Conservation (phyloP, 2,888 invertebrate genomes). For the Antitype chi region DNA sequence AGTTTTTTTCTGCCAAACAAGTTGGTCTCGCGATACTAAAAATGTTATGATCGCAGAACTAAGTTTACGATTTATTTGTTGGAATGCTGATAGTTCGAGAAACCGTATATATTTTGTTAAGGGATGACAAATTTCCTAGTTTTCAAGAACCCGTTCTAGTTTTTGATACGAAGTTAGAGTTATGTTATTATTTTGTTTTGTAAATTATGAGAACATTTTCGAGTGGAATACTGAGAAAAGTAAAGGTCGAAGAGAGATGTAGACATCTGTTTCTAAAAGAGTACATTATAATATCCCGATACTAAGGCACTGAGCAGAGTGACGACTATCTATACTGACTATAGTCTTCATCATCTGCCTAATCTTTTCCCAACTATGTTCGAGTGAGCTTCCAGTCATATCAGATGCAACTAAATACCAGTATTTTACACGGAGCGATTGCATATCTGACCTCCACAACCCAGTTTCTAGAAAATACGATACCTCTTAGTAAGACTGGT, state of each 20-base stretch:
- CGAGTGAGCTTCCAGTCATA: too few relatives aligned
- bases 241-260: not conserved
- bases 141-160: slow-evolving; percentile 55
- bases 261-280: slow-evolving; percentile 2
- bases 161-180: slow-evolving; percentile 19
- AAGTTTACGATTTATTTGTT: slow-evolving; percentile 87
- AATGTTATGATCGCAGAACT: slow-evolving; percentile 84
- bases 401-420: too few relatives aligned
- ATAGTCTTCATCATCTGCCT: too few relatives aligned
- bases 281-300: slow-evolving; percentile 3
- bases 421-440: too few relatives aligned
- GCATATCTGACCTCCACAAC: too few relatives aligned
- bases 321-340: too few relatives aligned
- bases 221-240: not conserved
- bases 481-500: too few relatives aligned
- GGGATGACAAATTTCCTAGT: slow-evolving; percentile 54
- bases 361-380: too few relatives aligned
- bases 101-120: slow-evolving; percentile 68
- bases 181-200: slow-evolving; percentile 13
- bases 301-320: too few relatives aligned
- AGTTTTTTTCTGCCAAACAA: slow-evolving; percentile 71
- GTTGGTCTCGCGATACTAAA: slow-evolving; percentile 81
- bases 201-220: slow-evolving; percentile 33
- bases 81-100: slow-evolving; percentile 75
- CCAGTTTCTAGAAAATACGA: too few relatives aligned